Percentiles rank a stretch among this genome's conserved stretches.
phyloP scores from a whole-genome alignment of 2,113 vertebrate species.

The Lophotis ruficrista region DNA sequence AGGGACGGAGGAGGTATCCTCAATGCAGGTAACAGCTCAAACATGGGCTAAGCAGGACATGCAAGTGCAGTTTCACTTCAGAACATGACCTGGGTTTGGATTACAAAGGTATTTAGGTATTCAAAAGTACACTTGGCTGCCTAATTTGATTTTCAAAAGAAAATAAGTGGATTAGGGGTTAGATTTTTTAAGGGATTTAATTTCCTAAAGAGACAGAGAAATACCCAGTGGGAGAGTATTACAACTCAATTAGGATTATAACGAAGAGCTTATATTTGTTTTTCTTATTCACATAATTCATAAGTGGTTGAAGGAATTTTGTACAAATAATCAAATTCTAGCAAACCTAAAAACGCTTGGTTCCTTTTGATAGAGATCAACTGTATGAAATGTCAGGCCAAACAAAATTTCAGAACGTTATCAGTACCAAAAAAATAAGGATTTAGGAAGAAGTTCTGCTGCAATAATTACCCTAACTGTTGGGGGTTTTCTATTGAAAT shows the following conservation, averaged over 20 bases:
- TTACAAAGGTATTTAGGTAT: background rate
- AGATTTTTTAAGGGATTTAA: slow-evolving; percentile 38
- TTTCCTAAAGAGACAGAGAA: background rate
- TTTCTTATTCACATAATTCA: background rate
- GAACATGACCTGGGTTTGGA: background rate
- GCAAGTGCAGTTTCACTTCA: background rate
- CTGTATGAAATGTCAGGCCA: background rate
- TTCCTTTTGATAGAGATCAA: background rate
- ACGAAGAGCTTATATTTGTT: slow-evolving; percentile 8
- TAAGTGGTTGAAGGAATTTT: background rate
- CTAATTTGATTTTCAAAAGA: slow-evolving; percentile 31
- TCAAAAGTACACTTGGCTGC: background rate
- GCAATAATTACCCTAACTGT: background rate
- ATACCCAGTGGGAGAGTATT: slow-evolving; percentile 14
- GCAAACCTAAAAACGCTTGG: background rate
- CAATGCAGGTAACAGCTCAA: background rate
- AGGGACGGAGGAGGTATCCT: background rate
- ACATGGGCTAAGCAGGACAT: background rate
- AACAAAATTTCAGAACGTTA: background rate
- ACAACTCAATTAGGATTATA: slow-evolving; percentile 53
- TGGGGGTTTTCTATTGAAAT: background rate
- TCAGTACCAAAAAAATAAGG: background rate
- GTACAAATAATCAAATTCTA: background rate
- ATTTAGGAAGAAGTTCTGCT: background rate
- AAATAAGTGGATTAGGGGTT: slow-evolving; percentile 55